A percentile compares a stretch with the other conserved stretches of the same genome.
Evolutionary conservation across 2,113 vertebrate genomes (phyloP).

Genomic region (Channa maculata): DNA sequence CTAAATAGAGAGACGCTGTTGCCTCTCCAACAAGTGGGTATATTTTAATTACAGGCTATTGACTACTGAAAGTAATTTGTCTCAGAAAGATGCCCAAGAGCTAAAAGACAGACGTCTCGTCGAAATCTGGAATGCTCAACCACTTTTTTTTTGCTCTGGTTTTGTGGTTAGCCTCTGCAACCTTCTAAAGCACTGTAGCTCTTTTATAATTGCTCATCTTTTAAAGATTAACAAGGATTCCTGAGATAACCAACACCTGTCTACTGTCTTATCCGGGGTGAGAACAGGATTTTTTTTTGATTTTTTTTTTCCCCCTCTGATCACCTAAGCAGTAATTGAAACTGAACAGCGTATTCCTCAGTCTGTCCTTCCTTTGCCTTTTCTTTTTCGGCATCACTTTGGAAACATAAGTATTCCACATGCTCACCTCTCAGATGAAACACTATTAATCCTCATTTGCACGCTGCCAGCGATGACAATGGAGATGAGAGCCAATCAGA

Average conservation of each 20-base stretch:
- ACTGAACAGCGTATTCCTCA: constrained; percentile 4
- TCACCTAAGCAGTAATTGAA: constrained; percentile 24
- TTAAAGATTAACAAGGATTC: constrained; percentile 72
- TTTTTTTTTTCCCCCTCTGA: background rate
- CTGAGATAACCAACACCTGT: constrained; percentile 48
- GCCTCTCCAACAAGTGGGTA: constrained; percentile 77
- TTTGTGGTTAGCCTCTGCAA: constrained; percentile 68
- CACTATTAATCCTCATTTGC: constrained; percentile 72
- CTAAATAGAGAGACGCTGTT: constrained; percentile 69
- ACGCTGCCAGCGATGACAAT: constrained; percentile 52
- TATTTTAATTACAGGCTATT: constrained; percentile 85
- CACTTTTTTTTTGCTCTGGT: constrained; percentile 58
- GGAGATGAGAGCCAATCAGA: constrained; percentile 65
- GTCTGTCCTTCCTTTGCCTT: background rate
- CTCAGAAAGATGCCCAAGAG: constrained; percentile 80
- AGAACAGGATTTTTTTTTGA: constrained; percentile 27
- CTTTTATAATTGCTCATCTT: constrained; percentile 63
- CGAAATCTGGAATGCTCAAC: constrained; percentile 73
- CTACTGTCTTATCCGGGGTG: constrained; percentile 42
- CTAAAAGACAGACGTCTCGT: constrained; percentile 77
- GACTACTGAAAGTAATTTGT: constrained; percentile 81
- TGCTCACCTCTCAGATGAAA: constrained; percentile 54
- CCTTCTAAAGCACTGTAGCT: constrained; percentile 47
- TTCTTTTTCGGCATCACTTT: background rate
- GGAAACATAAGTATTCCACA: constrained; percentile 38